Percentiles rank a stretch among this genome's conserved stretches.
These are phyloP conservation scores for Hermodice carunculata DNA, from an alignment of 2,888 invertebrate species.

Conservation along the genomic window DNA sequence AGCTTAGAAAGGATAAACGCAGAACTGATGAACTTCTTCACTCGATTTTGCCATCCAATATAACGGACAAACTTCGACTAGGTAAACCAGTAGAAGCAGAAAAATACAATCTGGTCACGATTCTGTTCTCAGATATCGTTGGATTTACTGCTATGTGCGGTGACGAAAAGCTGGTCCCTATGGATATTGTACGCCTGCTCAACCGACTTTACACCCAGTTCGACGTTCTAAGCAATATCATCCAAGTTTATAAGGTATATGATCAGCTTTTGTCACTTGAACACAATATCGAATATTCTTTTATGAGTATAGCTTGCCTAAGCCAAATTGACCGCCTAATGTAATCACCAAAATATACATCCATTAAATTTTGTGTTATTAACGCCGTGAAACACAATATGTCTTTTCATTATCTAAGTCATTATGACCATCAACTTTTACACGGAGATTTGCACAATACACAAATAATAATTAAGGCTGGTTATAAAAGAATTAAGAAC, in stretches of 20 bases:
- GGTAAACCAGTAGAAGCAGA: slow-evolving; percentile 47
- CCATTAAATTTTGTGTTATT: no score
- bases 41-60: slow-evolving; percentile 50
- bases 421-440: no score
- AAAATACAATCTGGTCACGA: slow-evolving; percentile 45
- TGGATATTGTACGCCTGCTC: slow-evolving; percentile 52
- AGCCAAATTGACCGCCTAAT: neutral
- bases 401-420: no score
- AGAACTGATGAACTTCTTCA: slow-evolving; percentile 49
- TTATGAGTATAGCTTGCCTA: no score
- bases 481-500: no score
- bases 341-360: no score
- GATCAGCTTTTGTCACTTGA: neutral
- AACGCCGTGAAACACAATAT: no score
- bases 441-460: no score
- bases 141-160: slow-evolving; percentile 52
- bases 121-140: slow-evolving; percentile 52
- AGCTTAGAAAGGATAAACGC: slow-evolving; percentile 45
- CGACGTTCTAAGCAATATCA: slow-evolving; percentile 33
- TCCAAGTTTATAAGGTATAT: slow-evolving; percentile 38
- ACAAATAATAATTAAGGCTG: no score
- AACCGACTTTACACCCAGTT: slow-evolving; percentile 45
- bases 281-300: no score
- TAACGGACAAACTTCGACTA: slow-evolving; percentile 44
- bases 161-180: slow-evolving; percentile 43